These are phyloP conservation scores for Albula glossodonta DNA, from an alignment of 2,113 vertebrate species.

Conservation along the genomic window DNA sequence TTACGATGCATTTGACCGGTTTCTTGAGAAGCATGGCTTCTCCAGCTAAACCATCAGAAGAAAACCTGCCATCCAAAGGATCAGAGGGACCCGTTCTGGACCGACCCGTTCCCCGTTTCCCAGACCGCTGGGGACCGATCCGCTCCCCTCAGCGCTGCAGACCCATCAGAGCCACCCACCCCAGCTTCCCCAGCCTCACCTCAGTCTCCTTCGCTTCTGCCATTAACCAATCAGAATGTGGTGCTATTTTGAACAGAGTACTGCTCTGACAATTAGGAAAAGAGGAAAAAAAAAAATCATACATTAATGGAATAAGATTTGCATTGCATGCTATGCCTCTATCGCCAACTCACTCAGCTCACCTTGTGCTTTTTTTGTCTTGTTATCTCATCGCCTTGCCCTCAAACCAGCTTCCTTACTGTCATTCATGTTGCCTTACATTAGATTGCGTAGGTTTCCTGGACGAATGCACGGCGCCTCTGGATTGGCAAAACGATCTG, in stretches of 20 bases:
- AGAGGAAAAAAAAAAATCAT: not conserved
- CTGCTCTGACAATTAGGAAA: not conserved
- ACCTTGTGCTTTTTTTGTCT: too few relatives aligned
- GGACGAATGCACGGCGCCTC: too few relatives aligned
- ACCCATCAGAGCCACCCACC: not conserved
- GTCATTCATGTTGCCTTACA: too few relatives aligned
- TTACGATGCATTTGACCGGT: constrained; percentile 91
- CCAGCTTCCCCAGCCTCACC: not conserved
- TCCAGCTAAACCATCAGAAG: constrained; percentile 3
- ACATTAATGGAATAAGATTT: not conserved
- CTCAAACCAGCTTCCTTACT: not conserved
- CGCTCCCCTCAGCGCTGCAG: not conserved
- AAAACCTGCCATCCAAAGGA: not conserved
- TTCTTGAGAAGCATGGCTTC: constrained; percentile 83
- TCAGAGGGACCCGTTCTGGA: not conserved
- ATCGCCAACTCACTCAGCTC: not conserved
- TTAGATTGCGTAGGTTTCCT: too few relatives aligned
- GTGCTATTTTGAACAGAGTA: constrained; percentile 4
- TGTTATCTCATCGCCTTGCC: not conserved
- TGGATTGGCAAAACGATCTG: not conserved
- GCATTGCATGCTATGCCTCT: not conserved
- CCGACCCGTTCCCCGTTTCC: not conserved
- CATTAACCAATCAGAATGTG: not conserved
- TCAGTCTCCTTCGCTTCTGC: not conserved
- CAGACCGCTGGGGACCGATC: not conserved